Conservation (phyloP, 92 coral and sea anemone species). For the Micromussa lordhowensis region DNA sequence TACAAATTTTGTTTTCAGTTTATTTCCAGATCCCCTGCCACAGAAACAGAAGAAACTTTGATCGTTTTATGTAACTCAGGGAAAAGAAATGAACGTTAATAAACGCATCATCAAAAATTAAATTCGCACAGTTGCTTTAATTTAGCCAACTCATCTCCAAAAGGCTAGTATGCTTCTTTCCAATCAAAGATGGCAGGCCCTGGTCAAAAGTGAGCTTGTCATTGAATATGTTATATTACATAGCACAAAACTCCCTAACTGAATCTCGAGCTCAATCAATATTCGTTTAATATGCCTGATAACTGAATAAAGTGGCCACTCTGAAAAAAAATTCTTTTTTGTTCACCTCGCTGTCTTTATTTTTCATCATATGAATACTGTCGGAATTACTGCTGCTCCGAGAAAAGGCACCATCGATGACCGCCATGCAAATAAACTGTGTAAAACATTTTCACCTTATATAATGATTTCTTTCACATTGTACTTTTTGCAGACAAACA, state of each 20-base stretch:
- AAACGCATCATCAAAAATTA: neutral
- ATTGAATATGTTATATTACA: no score
- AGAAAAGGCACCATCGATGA: neutral
- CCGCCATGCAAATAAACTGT: neutral
- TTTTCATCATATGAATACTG: neutral
- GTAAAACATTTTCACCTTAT: neutral
- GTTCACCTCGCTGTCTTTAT: neutral
- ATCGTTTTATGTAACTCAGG: neutral
- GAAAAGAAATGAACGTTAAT: neutral
- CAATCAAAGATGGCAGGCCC: no score
- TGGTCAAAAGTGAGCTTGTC: no score
- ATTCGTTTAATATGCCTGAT: no score
- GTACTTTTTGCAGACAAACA: neutral
- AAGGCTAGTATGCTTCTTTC: no score
- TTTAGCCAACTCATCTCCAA: no score
- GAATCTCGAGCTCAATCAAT: no score
- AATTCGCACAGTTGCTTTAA: neutral
- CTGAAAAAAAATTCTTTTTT: no score
- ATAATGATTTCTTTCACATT: neutral
- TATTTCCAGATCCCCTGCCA: slow-evolving; percentile 5
- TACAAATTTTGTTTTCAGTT: neutral
- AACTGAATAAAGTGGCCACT: neutral
- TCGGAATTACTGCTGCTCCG: neutral
- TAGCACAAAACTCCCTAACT: no score
- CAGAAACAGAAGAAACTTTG: neutral